phyloP scores from a whole-genome alignment of 2,113 vertebrate genomes.

The Trogon surrucura region DNA sequence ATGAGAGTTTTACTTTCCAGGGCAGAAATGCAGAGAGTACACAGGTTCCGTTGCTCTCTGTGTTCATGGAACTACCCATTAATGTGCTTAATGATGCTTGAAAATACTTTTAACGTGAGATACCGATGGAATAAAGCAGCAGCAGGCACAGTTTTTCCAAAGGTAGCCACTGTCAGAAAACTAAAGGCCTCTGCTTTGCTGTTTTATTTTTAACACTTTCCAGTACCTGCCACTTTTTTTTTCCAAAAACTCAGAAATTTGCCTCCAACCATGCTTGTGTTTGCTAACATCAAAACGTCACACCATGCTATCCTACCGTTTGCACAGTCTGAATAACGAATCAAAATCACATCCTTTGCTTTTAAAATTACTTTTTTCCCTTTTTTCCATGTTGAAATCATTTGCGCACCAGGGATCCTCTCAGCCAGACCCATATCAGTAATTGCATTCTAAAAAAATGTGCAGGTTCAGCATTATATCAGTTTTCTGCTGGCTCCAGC shows the following conservation, averaged over 20 bases:
- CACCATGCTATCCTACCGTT: accelerated
- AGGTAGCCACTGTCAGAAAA: background rate
- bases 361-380: background rate
- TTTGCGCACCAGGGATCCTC: background rate
- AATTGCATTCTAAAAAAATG: background rate
- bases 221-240: background rate
- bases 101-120: background rate
- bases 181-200: background rate
- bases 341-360: background rate
- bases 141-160: background rate
- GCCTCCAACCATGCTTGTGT: background rate
- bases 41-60: background rate
- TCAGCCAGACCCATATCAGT: background rate
- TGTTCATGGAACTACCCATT: background rate
- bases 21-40: background rate
- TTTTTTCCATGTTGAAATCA: background rate
- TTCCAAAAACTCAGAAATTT: background rate
- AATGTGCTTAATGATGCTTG: background rate
- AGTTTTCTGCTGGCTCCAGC: background rate
- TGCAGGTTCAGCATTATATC: background rate
- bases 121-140: background rate
- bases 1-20: background rate
- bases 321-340: background rate
- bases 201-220: background rate
- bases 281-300: background rate